Base-by-base conservation (phyloP, 2,888 invertebrate species). In the Caenorhabditis sinica region DNA sequence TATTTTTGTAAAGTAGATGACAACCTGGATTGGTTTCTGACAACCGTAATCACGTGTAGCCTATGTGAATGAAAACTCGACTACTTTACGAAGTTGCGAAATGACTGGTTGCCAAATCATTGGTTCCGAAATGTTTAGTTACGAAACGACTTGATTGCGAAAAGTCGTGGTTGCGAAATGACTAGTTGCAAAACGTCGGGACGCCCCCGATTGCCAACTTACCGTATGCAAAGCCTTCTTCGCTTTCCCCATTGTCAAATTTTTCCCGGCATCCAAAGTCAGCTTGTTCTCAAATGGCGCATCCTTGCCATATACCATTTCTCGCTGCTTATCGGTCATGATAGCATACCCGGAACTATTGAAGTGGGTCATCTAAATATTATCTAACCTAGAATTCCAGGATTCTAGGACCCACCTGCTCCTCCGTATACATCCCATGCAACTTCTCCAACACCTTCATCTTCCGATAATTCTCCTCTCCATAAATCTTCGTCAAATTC, bases 261-360 rank as follows among this genome's bases (percentile, higher is more conserved):
- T 84, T 28, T 51, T 51, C 0, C 66, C 73, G n/a, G 77, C 77
- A 30, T 75, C 40, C 60, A 84, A 17, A 6, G 81, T 68, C 3
- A 20, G 17, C 28, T 9, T 5, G 28, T 84, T 74, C n/a, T 75
- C 83, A 73, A 82, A 83, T n/a, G 86, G 86, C 2, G 85, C 68
- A 30, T 60, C 63, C 11, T 69, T 66, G 0, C 91, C 91, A 61
- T 91, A 91, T 4, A 91, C 43, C 60, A 88, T 43, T 36, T 87
- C 76, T 33, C 89, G 58, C 56, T 91, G 91, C 5, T 83, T 79
- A 3, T 83, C 77, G 15, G 77, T 89, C 80, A 91, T 83, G 4
- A 90, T 69, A 0, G 89, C 77, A 80, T 87, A 91, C 11, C 91
- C 91, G 15, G 88, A 86, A 25, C 43, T 45, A 68, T 90, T 91